Evolutionary conservation across 2,113 vertebrate species (phyloP).

Genomic region (Polyodon spathula): DNA sequence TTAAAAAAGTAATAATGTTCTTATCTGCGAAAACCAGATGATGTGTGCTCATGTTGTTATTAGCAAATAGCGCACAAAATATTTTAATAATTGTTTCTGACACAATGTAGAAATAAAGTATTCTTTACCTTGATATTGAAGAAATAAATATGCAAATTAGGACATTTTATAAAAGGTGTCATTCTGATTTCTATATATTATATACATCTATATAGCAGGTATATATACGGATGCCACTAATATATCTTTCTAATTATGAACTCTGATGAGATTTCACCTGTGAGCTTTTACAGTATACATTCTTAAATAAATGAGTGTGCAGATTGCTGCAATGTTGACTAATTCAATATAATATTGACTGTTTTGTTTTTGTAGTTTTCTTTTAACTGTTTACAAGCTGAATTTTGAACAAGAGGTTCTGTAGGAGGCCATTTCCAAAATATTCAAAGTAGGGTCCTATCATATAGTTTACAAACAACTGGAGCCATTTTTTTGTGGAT

Average conservation of each 20-base stretch:
- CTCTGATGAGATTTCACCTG: constrained; percentile 50
- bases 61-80: constrained; percentile 42
- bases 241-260: constrained; percentile 51
- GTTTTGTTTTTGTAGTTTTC: constrained; percentile 3
- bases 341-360: constrained; percentile 63
- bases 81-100: constrained; percentile 45
- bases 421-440: too few relatives aligned
- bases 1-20: constrained; percentile 40
- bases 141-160: constrained; percentile 51
- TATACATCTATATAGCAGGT: too few relatives aligned
- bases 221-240: too few relatives aligned
- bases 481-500: too few relatives aligned
- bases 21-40: constrained; percentile 38
- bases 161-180: constrained; percentile 58
- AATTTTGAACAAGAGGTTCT: too few relatives aligned
- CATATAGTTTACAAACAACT: too few relatives aligned
- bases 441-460: too few relatives aligned
- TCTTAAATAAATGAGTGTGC: constrained; percentile 43
- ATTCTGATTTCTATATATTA: constrained; percentile 56
- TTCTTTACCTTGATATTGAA: constrained; percentile 42
- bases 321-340: constrained; percentile 33
- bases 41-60: constrained; percentile 48
- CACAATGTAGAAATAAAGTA: constrained; percentile 46
- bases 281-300: constrained; percentile 56
- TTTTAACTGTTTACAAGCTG: not conserved